These are phyloP conservation scores for Melanotaenia parkinsoni DNA, from an alignment of 2,797 vertebrate species.

Conservation along the genomic window DNA sequence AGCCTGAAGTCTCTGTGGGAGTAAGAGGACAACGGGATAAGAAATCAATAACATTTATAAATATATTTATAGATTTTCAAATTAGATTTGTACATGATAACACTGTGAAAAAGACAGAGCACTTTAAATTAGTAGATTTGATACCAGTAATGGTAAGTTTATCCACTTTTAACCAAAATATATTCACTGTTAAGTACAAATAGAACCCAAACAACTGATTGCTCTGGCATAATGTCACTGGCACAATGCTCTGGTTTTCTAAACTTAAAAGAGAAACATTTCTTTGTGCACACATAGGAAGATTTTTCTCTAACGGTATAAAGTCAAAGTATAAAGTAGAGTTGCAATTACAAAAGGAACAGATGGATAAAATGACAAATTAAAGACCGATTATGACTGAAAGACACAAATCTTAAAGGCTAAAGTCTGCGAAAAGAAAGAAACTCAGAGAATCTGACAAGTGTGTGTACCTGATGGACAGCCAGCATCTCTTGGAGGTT, in stretches of 20 bases:
- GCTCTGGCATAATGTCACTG: too few relatives aligned
- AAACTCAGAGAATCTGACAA: neutral
- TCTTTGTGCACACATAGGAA: neutral
- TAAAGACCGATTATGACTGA: neutral
- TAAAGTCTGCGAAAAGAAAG: neutral
- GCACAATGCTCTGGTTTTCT: neutral
- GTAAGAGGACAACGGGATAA: slow-evolving; percentile 9
- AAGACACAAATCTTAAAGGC: neutral
- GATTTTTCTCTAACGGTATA: too few relatives aligned
- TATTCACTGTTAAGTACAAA: neutral
- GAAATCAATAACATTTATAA: neutral
- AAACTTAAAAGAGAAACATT: neutral
- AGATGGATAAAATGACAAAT: neutral
- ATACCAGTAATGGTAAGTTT: neutral
- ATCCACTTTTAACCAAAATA: neutral
- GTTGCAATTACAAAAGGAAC: neutral
- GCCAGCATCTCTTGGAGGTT: slow-evolving; percentile 82
- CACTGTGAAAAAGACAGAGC: neutral
- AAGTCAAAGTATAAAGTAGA: too few relatives aligned
- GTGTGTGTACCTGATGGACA: slow-evolving; percentile 84
- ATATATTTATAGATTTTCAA: neutral
- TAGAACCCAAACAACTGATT: neutral
- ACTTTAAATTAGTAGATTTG: neutral
- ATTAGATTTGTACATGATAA: neutral
- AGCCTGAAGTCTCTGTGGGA: slow-evolving; percentile 85